Base-by-base conservation (phyloP, 2,888 invertebrate species). In the Ectemnius lituratus region DNA sequence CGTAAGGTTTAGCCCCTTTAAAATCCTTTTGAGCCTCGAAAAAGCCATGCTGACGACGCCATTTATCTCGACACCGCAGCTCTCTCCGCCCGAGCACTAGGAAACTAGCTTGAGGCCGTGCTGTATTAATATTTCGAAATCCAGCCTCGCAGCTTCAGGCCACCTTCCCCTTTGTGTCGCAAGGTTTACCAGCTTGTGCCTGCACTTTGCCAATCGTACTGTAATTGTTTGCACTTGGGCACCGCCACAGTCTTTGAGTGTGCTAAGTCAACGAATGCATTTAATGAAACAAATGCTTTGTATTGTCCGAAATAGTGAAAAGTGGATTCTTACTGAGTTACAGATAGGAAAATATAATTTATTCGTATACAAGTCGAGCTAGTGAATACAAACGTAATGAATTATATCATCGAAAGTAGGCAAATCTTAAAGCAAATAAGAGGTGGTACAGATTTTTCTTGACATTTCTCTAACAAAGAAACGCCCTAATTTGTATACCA, bases 81-180 rank as follows among this genome's bases (percentile, higher is more conserved):
- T 20, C 16, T 59, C 23, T 23, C 23, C 23, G 23, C 28, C 70
- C 61, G 57, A 20, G 60, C 56, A 68, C 62, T 69, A 73, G 60
- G 58, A 67, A 67, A 74, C 68, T 71, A 74, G 73, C 75, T 68
- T 66, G 58, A 67, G 67, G 66, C 60, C 46, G 58, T 28, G 37
- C 37, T 56, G 71, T 70, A 78, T 81, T 81, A 80, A 80, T 76
- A 82, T 81, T 75, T 75, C 61, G 75, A 80, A 75, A 80, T 81
- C 68, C 52, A 52, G 16, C 52, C 52, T 14, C 16, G 52, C 5
- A 52, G n/a, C 52, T 11, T 37, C 1, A 6, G 37, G 11, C 37
- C 11, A 37, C 37, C 37, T 37, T 8, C 11, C 37, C 23, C 62
- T 70, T 62, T 72, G 58, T 72, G 70, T 37, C 28, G 62, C 72